Conservation (phyloP, 1,140 invertebrate genomes). For the Eurosta solidaginis region DNA sequence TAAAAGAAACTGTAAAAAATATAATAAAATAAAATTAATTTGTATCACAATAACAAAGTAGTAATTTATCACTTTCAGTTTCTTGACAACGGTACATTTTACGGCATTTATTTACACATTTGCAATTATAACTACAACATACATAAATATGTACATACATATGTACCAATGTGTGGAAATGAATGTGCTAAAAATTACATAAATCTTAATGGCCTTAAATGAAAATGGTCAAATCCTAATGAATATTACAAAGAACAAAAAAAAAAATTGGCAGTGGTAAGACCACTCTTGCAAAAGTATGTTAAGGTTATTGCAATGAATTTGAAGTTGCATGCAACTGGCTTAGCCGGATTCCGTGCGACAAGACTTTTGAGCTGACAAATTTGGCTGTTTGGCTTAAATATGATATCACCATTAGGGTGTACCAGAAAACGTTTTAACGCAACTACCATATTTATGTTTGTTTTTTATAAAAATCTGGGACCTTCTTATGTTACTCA, state of each 20-base stretch:
- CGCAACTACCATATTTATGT: too few species aligned
- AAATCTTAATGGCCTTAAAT: neutral
- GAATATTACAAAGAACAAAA: too few species aligned
- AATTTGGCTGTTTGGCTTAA: neutral
- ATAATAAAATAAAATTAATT: conserved; percentile 23
- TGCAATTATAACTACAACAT: too few species aligned
- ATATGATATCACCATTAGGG: too few species aligned
- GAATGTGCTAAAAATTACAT: neutral
- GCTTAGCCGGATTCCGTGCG: neutral
- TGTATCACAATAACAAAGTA: too few species aligned
- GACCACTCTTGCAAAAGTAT: conserved; percentile 12
- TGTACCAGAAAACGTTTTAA: too few species aligned
- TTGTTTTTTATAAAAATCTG: too few species aligned
- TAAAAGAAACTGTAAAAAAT: conserved; percentile 66
- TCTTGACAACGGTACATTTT: too few species aligned
- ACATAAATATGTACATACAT: too few species aligned
- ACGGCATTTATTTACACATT: too few species aligned
- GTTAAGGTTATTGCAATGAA: conserved; percentile 18
- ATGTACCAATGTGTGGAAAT: too few species aligned
- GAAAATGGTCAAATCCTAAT: neutral
- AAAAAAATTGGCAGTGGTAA: neutral
- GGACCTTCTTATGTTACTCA: too few species aligned
- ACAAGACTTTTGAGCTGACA: neutral
- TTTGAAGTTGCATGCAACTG: neutral
- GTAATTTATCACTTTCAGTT: neutral